phyloP scores from a whole-genome alignment of 2,888 invertebrate genomes.

The Unio pictorum region DNA sequence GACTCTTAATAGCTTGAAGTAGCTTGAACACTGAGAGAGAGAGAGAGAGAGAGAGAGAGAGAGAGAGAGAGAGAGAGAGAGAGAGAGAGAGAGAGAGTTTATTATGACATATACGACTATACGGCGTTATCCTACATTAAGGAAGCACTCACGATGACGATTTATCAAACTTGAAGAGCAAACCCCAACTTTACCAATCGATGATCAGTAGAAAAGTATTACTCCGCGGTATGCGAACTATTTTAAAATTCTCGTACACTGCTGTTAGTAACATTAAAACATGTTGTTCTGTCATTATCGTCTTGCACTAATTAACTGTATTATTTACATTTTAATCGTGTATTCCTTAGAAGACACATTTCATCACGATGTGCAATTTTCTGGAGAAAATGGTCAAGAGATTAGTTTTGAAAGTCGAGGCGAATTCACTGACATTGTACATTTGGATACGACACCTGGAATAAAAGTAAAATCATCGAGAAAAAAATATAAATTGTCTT shows the following conservation, averaged over 20 bases:
- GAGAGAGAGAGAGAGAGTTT: too few species aligned
- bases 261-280: too few species aligned
- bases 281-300: too few species aligned
- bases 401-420: slow-evolving; percentile 17
- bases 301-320: too few species aligned
- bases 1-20: too few species aligned
- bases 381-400: slow-evolving; percentile 12
- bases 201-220: background rate
- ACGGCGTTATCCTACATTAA: background rate
- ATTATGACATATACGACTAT: too few species aligned
- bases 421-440: slow-evolving; percentile 11
- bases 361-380: slow-evolving; percentile 14
- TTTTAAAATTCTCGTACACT: too few species aligned
- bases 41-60: too few species aligned
- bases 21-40: too few species aligned
- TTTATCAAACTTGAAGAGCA: background rate
- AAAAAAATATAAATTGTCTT: background rate
- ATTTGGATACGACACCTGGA: slow-evolving; percentile 11
- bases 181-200: background rate
- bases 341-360: slow-evolving; percentile 10
- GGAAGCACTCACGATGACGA: background rate
- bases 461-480: slow-evolving; percentile 7
- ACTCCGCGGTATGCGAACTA: too few species aligned
- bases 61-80: too few species aligned
- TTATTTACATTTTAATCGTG: too few species aligned